These are phyloP conservation scores for Balaeniceps rex DNA, from an alignment of 2,113 vertebrate genomes.

Conservation along the genomic window DNA sequence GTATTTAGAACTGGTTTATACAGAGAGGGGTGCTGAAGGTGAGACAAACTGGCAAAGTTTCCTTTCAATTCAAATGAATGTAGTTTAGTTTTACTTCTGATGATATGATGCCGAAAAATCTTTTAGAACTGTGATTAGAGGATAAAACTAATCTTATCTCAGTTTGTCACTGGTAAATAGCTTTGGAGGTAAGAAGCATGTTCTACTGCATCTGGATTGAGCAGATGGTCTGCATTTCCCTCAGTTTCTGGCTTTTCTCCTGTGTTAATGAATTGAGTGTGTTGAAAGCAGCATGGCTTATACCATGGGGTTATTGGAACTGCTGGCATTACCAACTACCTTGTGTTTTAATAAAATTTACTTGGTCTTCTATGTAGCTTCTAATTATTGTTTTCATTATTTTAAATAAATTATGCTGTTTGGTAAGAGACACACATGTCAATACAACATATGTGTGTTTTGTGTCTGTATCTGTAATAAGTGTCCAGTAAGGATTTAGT, in stretches of 20 bases:
- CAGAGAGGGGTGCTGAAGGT: background rate
- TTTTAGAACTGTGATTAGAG: background rate
- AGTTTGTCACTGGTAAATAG: conserved; percentile 46
- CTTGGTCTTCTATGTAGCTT: background rate
- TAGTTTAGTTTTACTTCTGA: background rate
- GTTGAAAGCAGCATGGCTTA: conserved; percentile 43
- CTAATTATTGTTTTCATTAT: conserved; percentile 3
- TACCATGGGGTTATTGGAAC: conserved; percentile 19
- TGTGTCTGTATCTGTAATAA: background rate
- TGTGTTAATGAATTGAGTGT: conserved; percentile 68
- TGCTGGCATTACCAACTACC: conserved; percentile 48
- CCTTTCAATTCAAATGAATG: background rate
- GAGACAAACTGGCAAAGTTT: background rate
- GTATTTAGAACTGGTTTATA: background rate
- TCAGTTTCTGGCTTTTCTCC: conserved; percentile 66
- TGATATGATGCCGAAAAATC: background rate
- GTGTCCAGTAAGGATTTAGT: background rate
- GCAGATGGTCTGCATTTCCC: conserved; percentile 71
- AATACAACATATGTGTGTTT: background rate
- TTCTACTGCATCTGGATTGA: conserved; percentile 72
- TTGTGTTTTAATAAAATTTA: conserved; percentile 35
- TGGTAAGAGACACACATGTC: background rate
- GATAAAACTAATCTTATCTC: conserved; percentile 28
- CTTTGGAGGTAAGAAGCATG: conserved; percentile 57
- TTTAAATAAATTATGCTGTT: background rate